Percentiles rank a stretch among this genome's conserved stretches.
phyloP scores from a whole-genome alignment of 1,140 invertebrate genomes.

The Brachionus sp. region DNA sequence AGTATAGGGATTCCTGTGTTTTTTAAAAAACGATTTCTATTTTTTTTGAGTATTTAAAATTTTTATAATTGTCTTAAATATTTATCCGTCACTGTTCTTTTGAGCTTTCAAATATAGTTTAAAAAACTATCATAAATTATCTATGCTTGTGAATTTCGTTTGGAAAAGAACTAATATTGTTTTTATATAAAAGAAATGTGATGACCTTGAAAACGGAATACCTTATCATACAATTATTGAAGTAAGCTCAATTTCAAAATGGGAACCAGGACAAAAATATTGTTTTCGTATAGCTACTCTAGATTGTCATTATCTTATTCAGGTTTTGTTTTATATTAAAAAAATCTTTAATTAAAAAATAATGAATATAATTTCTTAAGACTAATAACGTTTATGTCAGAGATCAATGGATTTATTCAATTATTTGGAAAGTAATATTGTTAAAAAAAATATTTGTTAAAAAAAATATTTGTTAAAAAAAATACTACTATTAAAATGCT shows the following conservation, averaged over 20 bases:
- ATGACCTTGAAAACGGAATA: conserved; percentile 70
- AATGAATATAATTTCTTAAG: conserved; percentile 49
- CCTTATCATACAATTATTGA: conserved; percentile 74
- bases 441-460: no score
- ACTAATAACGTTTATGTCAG: conserved; percentile 73
- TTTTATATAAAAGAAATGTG: conserved; percentile 67
- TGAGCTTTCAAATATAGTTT: no score
- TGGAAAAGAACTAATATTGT: conserved; percentile 61
- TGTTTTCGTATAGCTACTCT: conserved; percentile 74
- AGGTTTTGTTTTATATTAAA: conserved; percentile 59
- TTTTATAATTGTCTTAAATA: no score
- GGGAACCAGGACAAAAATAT: conserved; percentile 75
- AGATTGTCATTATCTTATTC: conserved; percentile 72
- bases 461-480: no score
- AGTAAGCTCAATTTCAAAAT: conserved; percentile 72
- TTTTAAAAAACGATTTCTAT: neutral
- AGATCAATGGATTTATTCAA: conserved; percentile 79
- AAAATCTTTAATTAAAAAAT: conserved; percentile 52
- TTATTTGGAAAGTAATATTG: conserved; percentile 68
- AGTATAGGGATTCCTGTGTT: neutral
- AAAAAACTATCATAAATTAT: no score
- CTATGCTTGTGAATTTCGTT: neutral
- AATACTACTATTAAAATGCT: no score
- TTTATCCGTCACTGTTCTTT: no score
- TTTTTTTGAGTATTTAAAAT: neutral